Evolutionary conservation across 2,888 invertebrate genomes (phyloP), one percentile per base, ranked within the genome.

Genomic region (Tetragonula carbonaria): DNA sequence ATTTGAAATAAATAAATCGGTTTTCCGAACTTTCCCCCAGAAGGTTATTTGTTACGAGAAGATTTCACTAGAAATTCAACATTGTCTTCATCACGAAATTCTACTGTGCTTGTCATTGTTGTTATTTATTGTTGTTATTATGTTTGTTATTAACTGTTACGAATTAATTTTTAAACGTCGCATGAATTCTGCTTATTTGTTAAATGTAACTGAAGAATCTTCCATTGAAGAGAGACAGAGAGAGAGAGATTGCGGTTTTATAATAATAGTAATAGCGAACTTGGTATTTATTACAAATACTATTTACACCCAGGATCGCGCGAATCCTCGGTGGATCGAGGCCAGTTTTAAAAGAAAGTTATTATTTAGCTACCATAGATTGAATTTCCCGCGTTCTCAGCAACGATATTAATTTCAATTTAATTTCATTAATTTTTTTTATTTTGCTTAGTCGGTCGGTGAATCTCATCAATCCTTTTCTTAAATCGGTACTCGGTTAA

Each of bases 301-400:
- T 83, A 74, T 76, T 80, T 70, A 8, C 28, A 38, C 33, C 57
- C 55, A 33, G 23, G 33, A 57, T 23, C 65, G 70, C 16, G 38
- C 28, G 57, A 53, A 57, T 21, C 55, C 74, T 23, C 38, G 57
- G 75, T 53, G 75, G 33, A 78, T 82, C 73, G 82, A 79, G 82
- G 82, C 75, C 70, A 79, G 82, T 84, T 74, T 62, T 66, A 70
- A 55, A 14, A 74, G 33, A 45, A 71, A 16, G 18, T 51, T 67
- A 68, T 33, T 82, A 68, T 23, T 82, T 74, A 8, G 55, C 59
- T 76, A 59, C 4, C 62, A 18, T 74, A 67, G 23, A 55, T 78
- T 23, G 57, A 71, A 67, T 66, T 72, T 59, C 23, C n/a, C 38
- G 23, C 13, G 66, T 16, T 71, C 33, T 71, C 71, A 38, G 51